These are phyloP conservation scores for Thryonomys swinderianus DNA, from an alignment of 2,113 vertebrate genomes.

Conservation along the genomic window DNA sequence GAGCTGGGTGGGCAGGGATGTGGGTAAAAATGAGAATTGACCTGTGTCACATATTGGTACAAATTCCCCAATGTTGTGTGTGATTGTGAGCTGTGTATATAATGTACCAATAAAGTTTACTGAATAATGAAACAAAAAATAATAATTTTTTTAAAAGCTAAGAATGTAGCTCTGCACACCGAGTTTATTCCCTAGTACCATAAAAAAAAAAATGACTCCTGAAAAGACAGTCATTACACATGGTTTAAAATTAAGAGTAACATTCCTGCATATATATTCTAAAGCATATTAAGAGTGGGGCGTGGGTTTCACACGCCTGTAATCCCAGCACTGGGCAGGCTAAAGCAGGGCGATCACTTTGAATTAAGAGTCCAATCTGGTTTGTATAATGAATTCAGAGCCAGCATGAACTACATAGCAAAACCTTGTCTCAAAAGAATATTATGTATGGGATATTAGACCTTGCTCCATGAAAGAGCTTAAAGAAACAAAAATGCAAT, in stretches of 20 bases:
- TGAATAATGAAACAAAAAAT: too few relatives aligned
- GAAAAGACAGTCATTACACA: background rate
- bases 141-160: background rate
- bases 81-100: too few relatives aligned
- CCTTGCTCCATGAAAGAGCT: background rate
- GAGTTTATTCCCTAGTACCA: background rate
- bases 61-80: too few relatives aligned
- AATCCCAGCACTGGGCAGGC: background rate
- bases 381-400: background rate
- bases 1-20: too few relatives aligned
- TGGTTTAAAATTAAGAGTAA: background rate
- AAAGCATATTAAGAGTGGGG: background rate
- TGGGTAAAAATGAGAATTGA: too few relatives aligned
- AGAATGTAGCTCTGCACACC: background rate
- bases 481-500: background rate
- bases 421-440: background rate
- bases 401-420: background rate
- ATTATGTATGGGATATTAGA: background rate
- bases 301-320: background rate
- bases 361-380: background rate
- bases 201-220: background rate
- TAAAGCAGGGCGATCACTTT: background rate
- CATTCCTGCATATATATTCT: background rate
- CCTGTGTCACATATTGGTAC: too few relatives aligned
- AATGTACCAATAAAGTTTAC: too few relatives aligned